Evolutionary conservation across 2,888 invertebrate species (phyloP), one percentile per base, ranked within the genome.

Genomic region (Ennomos fuscantarius): DNA sequence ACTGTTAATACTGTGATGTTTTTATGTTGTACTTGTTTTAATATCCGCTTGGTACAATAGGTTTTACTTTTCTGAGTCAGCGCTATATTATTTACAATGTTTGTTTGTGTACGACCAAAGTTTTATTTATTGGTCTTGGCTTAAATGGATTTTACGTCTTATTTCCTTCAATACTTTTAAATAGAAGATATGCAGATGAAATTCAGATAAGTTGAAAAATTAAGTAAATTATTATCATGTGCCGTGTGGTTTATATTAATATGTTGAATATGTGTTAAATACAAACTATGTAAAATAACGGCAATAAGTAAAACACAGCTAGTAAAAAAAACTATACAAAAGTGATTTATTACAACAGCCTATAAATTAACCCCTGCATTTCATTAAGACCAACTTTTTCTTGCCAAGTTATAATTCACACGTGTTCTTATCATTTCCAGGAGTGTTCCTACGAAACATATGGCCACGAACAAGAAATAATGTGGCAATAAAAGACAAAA

Each of bases 31-130:
- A 37, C 40, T 49, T 50, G 42, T 47, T 42, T 42, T 42, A 42
- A 50, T 50, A 50, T 42, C 43, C 36, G 50, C 43, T 36, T 35
- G 31, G 24, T 36, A 43, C 36, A 31, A 50, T 50, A 31, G 9
- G 12, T 42, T 12, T 42, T 39, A 31, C 31, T 2, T 39, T 31
- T 37, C 39, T 9, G 1, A 32, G 43, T 34, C 34, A 34, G 34
- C 37, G 24, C 8, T 1, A 31, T 37, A 36, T 31, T 46, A 46
- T 46, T 33, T 8, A 9, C 10, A 11, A 36, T 3, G 11, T 5
- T 2, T 11, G 11, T 36, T 10, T 10, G n/a, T 9, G n/a, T n/a
- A 36, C 24, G 3, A 24, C 1, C 24, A 2, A 24, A 24, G 10
- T 36, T n/a, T 36, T 36, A 36, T n/a, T 36, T 36, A 8, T 13